Conservation (phyloP, 2,888 invertebrate species). For the Neelides folsomi region DNA sequence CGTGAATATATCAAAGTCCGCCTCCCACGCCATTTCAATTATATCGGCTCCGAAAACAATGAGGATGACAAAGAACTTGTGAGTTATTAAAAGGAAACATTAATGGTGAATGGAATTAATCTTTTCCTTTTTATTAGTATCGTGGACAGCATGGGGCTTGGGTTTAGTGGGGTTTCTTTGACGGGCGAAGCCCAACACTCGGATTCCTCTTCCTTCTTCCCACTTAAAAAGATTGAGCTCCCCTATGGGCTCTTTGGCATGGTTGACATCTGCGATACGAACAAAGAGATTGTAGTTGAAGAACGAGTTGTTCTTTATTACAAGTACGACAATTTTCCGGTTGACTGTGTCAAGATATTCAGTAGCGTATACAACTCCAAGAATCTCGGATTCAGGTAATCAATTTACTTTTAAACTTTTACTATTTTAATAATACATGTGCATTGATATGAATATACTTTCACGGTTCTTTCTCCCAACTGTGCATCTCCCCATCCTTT, state of each 20-base stretch:
- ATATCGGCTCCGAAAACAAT: constrained; percentile 71
- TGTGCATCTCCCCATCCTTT: not conserved
- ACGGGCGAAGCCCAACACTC: constrained; percentile 85
- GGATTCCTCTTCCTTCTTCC: constrained; percentile 74
- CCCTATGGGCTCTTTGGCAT: constrained; percentile 87
- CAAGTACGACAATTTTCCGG: constrained; percentile 90
- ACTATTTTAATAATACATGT: too few relatives aligned
- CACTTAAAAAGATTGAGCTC: constrained; percentile 62
- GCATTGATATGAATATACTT: not conserved
- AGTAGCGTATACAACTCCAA: constrained; percentile 71
- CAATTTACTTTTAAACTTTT: not conserved
- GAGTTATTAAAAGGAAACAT: constrained; percentile 7
- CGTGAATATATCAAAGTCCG: constrained; percentile 69
- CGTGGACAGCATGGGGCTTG: constrained; percentile 72
- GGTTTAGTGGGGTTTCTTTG: constrained; percentile 73
- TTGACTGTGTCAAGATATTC: constrained; percentile 95
- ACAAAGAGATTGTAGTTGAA: constrained; percentile 77
- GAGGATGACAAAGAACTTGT: constrained; percentile 56
- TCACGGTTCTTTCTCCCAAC: not conserved
- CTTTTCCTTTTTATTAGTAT: constrained; percentile 41
- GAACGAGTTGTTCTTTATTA: constrained; percentile 85
- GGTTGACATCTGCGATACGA: constrained; percentile 90
- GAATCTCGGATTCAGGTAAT: constrained; percentile 63
- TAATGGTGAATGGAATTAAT: too few relatives aligned
- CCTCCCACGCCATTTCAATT: constrained; percentile 81